These are phyloP conservation scores for Dinomys branickii DNA, from an alignment of 2,113 vertebrate genomes.

Conservation along the genomic window DNA sequence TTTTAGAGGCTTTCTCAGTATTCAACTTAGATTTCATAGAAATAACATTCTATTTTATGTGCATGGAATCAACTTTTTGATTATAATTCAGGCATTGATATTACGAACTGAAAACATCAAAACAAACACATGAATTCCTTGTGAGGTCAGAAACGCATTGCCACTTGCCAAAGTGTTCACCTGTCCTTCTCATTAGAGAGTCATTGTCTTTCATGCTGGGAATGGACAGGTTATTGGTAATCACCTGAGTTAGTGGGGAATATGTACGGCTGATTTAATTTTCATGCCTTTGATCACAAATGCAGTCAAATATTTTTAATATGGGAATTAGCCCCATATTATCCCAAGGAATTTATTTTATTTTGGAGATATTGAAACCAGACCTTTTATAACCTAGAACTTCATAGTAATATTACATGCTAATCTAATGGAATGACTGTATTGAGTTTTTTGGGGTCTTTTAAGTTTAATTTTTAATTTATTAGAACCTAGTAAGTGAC, in stretches of 20 bases:
- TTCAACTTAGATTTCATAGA: neutral
- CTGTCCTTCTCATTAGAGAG: neutral
- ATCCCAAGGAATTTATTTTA: neutral
- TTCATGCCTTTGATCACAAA: conserved; percentile 30
- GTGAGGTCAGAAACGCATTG: neutral
- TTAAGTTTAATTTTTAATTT: conserved; percentile 83
- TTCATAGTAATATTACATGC: neutral
- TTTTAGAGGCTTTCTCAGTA: conserved; percentile 19
- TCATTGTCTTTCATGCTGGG: neutral
- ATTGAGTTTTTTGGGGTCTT: too few species aligned
- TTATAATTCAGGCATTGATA: neutral
- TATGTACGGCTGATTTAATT: neutral
- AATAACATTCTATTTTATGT: neutral
- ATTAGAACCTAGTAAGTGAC: conserved; percentile 85
- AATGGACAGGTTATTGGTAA: neutral
- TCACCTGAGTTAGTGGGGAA: neutral
- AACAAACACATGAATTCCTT: neutral
- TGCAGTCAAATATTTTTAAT: neutral
- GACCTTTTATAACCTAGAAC: conserved; percentile 1
- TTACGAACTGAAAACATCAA: neutral
- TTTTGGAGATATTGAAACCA: conserved; percentile 34
- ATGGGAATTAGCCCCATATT: neutral
- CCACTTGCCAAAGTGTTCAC: neutral
- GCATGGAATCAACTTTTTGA: neutral
- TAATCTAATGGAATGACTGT: neutral